A percentile compares a stretch with the other conserved stretches of the same genome.
Evolutionary conservation across 2,888 invertebrate species (phyloP).

Genomic region (Sinhomidia bicolor): DNA sequence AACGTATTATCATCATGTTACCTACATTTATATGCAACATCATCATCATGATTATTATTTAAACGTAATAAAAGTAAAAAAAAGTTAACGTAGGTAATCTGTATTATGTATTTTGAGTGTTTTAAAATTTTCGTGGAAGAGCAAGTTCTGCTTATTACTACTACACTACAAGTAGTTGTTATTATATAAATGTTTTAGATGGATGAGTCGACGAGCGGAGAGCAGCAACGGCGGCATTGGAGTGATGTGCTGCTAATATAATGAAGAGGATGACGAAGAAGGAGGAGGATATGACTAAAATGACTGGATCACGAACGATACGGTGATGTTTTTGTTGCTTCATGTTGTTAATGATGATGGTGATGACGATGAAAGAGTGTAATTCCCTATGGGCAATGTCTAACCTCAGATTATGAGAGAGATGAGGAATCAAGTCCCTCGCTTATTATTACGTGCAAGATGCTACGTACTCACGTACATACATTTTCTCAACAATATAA

Average conservation of each 20-base stretch:
- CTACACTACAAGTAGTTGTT: conserved; percentile 1
- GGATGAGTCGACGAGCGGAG: background rate
- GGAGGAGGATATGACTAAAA: conserved; percentile 71
- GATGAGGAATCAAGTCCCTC: conserved; percentile 69
- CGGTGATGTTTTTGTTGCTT: conserved; percentile 65
- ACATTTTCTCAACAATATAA: conserved; percentile 36
- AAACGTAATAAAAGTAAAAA: conserved; percentile 30
- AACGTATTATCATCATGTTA: conserved; percentile 9
- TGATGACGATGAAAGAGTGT: conserved; percentile 59
- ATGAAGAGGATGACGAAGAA: conserved; percentile 65
- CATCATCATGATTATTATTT: conserved; percentile 41
- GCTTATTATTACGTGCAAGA: conserved; percentile 52
- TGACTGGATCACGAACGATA: conserved; percentile 71
- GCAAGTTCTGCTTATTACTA: background rate
- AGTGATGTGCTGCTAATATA: conserved; percentile 38
- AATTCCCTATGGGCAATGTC: conserved; percentile 74
- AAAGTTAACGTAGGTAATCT: conserved; percentile 30
- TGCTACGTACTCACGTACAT: conserved; percentile 30
- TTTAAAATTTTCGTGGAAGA: conserved; percentile 22
- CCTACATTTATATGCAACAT: conserved; percentile 13
- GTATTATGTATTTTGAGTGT: background rate
- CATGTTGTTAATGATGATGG: conserved; percentile 69
- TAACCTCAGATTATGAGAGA: conserved; percentile 71
- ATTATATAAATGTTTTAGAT: conserved; percentile 7
- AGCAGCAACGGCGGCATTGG: conserved; percentile 32